These are phyloP conservation scores for Anolis carolinensis DNA, from an alignment of 2,113 vertebrate species.

Conservation along the genomic window DNA sequence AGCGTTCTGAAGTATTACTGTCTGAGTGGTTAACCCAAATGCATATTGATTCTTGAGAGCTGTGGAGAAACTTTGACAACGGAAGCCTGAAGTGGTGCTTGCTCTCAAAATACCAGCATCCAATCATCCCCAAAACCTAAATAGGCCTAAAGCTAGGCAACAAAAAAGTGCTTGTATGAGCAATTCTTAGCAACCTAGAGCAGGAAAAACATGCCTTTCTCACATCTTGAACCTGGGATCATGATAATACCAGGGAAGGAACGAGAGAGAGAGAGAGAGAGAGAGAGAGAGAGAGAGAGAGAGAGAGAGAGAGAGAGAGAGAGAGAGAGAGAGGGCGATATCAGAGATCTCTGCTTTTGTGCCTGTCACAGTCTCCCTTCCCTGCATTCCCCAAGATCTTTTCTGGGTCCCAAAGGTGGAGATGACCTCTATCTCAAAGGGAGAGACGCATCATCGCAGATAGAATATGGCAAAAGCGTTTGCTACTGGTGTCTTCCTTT, in stretches of 20 bases:
- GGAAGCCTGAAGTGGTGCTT: not conserved
- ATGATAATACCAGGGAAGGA: not conserved
- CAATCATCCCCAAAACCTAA: not conserved
- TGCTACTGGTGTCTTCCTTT: not conserved
- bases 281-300: too few relatives aligned
- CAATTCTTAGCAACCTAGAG: not conserved
- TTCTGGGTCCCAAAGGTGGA: not conserved
- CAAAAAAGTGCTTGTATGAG: not conserved
- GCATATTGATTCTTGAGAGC: not conserved
- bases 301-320: too few relatives aligned
- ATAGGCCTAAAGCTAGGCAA: not conserved
- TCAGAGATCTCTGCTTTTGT: too few relatives aligned
- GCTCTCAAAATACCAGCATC: not conserved
- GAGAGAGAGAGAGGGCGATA: too few relatives aligned
- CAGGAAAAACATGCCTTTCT: not conserved
- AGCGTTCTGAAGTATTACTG: not conserved
- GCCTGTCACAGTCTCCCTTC: not conserved
- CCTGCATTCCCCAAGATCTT: not conserved
- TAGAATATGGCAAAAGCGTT: not conserved
- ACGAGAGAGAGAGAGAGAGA: too few relatives aligned
- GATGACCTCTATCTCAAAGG: not conserved
- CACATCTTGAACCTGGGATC: not conserved
- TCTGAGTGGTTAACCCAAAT: not conserved
- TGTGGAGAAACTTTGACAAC: not conserved
- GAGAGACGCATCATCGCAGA: not conserved